These are phyloP conservation scores for Caprella mutica DNA, from an alignment of 2,888 invertebrate species.

Conservation along the genomic window DNA sequence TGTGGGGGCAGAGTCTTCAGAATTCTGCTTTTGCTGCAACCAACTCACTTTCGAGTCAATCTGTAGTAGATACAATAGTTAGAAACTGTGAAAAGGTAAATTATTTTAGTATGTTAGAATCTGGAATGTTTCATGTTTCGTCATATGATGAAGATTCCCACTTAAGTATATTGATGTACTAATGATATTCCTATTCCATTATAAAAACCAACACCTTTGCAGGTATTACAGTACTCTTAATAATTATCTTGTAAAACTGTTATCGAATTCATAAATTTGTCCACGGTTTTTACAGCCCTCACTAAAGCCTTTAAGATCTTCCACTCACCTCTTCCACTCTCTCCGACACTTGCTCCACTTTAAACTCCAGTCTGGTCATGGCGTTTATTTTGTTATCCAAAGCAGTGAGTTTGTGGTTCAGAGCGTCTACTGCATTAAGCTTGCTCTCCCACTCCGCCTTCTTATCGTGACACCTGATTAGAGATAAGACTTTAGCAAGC, in stretches of 20 bases:
- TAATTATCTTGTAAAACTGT: too few species aligned
- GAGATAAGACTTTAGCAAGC: too few species aligned
- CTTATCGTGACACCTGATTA: conserved; percentile 28
- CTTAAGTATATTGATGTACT: too few species aligned
- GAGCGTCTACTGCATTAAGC: conserved; percentile 28
- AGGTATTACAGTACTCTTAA: too few species aligned
- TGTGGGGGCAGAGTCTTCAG: background rate
- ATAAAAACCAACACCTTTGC: too few species aligned
- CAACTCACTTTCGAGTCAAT: conserved; percentile 25
- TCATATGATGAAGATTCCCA: too few species aligned
- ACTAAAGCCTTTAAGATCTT: background rate
- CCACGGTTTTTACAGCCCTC: background rate
- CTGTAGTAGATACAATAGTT: conserved; percentile 11
- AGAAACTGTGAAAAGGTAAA: too few species aligned
- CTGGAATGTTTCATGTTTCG: too few species aligned
- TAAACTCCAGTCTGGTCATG: conserved; percentile 31
- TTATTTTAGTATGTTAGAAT: too few species aligned
- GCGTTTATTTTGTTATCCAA: conserved; percentile 32
- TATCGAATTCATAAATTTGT: too few species aligned
- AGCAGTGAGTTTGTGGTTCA: conserved; percentile 30
- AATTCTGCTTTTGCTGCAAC: conserved; percentile 17
- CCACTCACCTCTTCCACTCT: conserved; percentile 27
- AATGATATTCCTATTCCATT: too few species aligned
- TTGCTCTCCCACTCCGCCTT: conserved; percentile 26
- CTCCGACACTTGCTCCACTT: conserved; percentile 32